phyloP scores from a whole-genome alignment of 2,113 vertebrate genomes.

The Uria aalge region DNA sequence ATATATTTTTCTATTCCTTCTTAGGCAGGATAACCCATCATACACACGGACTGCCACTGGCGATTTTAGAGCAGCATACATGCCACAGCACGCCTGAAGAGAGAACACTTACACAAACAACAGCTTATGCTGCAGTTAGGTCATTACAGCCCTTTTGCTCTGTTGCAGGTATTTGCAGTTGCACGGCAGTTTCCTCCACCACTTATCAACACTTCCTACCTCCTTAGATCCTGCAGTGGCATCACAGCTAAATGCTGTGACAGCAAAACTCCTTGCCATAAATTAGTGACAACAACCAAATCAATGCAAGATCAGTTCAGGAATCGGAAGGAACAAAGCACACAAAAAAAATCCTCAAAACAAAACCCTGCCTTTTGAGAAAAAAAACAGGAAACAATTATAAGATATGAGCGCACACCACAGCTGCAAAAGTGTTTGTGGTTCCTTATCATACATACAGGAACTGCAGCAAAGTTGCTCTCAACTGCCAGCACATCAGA shows the following conservation, averaged over 20 bases:
- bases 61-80: background rate
- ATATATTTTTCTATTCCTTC: background rate
- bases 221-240: background rate
- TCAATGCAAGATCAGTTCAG: background rate
- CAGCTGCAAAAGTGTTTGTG: constrained; percentile 14
- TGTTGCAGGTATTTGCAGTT: background rate
- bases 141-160: background rate
- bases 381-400: constrained; percentile 49
- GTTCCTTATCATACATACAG: background rate
- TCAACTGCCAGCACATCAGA: background rate
- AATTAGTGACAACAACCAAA: background rate
- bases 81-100: background rate
- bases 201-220: background rate
- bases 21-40: background rate
- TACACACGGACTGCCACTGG: background rate
- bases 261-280: background rate
- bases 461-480: background rate
- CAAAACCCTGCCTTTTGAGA: background rate
- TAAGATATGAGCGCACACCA: background rate
- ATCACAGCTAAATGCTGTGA: constrained; percentile 26
- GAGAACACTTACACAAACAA: constrained; percentile 11
- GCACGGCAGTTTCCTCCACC: background rate
- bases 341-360: background rate
- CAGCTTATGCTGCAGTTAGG: background rate
- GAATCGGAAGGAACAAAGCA: background rate